phyloP scores from a whole-genome alignment of 2,113 vertebrate genomes.

The Mormyrus lacerda region DNA sequence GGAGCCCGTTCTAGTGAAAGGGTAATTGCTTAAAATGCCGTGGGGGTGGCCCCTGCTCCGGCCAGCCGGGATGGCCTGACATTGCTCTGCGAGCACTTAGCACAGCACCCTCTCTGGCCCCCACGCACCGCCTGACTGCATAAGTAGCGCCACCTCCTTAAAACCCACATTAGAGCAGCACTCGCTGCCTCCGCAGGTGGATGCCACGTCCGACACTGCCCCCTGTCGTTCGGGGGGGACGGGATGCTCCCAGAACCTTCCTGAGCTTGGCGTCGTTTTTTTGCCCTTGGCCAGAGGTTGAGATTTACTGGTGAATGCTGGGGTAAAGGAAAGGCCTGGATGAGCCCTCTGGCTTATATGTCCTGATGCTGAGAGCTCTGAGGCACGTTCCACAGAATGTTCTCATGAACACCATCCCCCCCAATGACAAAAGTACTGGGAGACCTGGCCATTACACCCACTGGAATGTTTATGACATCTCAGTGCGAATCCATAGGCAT shows the following conservation, averaged over 20 bases:
- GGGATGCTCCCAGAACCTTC: neutral
- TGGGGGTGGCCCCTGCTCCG: slow-evolving; percentile 55
- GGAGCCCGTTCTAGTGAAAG: slow-evolving; percentile 50
- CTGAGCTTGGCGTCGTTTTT: neutral
- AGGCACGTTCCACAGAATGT: neutral
- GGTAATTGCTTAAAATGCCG: slow-evolving; percentile 69
- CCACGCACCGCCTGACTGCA: neutral
- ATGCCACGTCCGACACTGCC: neutral
- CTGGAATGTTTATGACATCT: neutral
- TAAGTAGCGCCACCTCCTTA: neutral
- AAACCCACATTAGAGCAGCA: neutral
- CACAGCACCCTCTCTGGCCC: neutral
- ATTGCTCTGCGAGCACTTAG: slow-evolving; percentile 19
- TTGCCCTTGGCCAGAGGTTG: neutral
- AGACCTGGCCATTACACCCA: neutral
- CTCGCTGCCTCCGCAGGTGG: neutral
- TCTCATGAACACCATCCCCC: neutral
- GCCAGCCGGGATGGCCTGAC: slow-evolving; percentile 14
- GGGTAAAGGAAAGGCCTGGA: neutral
- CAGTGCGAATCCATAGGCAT: too few relatives aligned
- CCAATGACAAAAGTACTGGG: neutral
- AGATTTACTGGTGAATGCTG: neutral
- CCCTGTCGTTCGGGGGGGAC: neutral
- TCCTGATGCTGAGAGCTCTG: neutral
- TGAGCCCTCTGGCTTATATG: neutral